phyloP scores from a whole-genome alignment of 2,797 vertebrate species.

The Kryptopterus vitreolus region DNA sequence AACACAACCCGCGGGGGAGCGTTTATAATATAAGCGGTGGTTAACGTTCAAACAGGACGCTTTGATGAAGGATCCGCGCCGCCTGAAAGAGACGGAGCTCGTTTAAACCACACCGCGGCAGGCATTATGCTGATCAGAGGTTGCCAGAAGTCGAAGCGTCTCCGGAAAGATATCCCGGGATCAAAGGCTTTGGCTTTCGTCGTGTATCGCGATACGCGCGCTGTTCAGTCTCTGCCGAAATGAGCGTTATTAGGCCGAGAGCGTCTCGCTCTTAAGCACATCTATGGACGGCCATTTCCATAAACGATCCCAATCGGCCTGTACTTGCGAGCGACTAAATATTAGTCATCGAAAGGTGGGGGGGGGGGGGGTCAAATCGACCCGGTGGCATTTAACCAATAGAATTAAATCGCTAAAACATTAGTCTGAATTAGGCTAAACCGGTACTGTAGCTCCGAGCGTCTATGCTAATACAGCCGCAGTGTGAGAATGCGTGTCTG shows the following conservation, averaged over 20 bases:
- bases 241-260: conserved; percentile 11
- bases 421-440: conserved; percentile 46
- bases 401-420: conserved; percentile 10
- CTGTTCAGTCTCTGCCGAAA: background rate
- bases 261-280: conserved; percentile 26
- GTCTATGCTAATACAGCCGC: conserved; percentile 18
- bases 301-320: conserved; percentile 26
- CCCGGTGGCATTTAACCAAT: conserved; percentile 6
- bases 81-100: conserved; percentile 10
- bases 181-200: background rate
- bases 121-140: background rate
- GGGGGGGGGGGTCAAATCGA: background rate
- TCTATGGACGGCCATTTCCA: conserved; percentile 40
- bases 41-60: conserved; percentile 10
- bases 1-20: conserved; percentile 11
- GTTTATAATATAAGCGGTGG: background rate
- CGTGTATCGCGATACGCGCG: background rate
- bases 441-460: background rate
- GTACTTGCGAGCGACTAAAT: conserved; percentile 16
- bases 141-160: background rate
- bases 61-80: conserved; percentile 14
- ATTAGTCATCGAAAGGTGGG: conserved; percentile 37
- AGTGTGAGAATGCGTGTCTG: conserved; percentile 23
- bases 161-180: background rate
- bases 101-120: conserved; percentile 14